Conservation (phyloP, 2,888 invertebrate species). For the Scaptomyza reducta region DNA sequence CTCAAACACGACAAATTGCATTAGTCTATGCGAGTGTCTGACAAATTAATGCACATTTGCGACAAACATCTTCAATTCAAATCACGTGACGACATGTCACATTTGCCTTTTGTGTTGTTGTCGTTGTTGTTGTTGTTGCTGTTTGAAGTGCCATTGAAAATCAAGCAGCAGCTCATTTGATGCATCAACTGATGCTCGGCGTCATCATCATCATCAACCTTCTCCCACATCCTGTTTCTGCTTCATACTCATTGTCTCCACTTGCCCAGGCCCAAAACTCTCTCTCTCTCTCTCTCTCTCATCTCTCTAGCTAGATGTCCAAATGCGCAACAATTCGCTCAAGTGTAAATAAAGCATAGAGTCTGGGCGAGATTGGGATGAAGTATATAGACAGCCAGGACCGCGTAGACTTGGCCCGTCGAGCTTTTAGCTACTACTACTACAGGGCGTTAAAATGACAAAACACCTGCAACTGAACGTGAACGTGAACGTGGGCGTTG, state of each 20-base stretch:
- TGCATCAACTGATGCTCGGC: constrained; percentile 51
- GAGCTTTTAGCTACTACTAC: not conserved
- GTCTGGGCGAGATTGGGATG: not conserved
- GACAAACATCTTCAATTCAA: constrained; percentile 70
- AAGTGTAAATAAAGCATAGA: constrained; percentile 78
- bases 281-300: no score
- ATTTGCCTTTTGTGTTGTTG: constrained; percentile 14
- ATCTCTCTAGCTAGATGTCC: constrained; percentile 18
- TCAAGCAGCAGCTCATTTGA: constrained; percentile 66
- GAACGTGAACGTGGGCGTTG: not conserved
- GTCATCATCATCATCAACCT: not conserved
- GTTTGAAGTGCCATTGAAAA: constrained; percentile 60
- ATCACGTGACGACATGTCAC: constrained; percentile 72
- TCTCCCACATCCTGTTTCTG: not conserved
- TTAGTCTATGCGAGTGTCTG: constrained; percentile 50
- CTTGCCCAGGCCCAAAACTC: constrained; percentile 19
- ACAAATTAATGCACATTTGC: constrained; percentile 75
- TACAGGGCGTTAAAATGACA: constrained; percentile 63
- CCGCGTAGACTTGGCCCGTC: not conserved
- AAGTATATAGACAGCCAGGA: no score
- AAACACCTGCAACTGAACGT: constrained; percentile 66
- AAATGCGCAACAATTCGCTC: constrained; percentile 81
- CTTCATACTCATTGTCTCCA: constrained; percentile 3
- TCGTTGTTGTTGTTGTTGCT: constrained; percentile 4
- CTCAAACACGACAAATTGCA: constrained; percentile 54